phyloP scores from a whole-genome alignment of 2,113 vertebrate genomes.

The Spheniscus mendiculus region DNA sequence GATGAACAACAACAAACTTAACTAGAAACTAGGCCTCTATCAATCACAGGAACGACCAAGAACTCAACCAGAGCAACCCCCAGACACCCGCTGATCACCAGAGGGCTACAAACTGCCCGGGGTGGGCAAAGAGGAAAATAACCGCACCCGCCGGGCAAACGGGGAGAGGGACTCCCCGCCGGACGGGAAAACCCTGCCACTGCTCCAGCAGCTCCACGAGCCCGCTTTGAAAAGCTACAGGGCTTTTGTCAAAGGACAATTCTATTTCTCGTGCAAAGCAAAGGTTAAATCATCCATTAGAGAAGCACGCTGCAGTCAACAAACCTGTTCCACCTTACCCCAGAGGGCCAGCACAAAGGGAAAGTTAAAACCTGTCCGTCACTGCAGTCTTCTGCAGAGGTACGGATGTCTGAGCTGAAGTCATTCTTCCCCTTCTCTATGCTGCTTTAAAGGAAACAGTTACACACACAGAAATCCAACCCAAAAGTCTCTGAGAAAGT shows the following conservation, averaged over 20 bases:
- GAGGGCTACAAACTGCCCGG: neutral
- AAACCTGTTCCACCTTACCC: neutral
- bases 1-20: neutral
- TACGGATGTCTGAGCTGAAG: neutral
- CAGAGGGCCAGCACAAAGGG: neutral
- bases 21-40: neutral
- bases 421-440: fast-evolving
- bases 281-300: neutral
- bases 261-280: neutral
- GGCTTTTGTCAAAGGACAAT: neutral
- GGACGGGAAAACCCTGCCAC: neutral
- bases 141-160: too few relatives aligned
- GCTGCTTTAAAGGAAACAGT: neutral
- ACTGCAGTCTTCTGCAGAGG: neutral
- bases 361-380: neutral
- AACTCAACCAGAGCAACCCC: neutral
- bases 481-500: neutral
- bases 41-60: neutral
- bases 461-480: neutral
- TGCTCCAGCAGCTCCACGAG: neutral
- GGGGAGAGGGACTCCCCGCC: neutral
- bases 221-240: neutral
- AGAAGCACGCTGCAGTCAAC: neutral
- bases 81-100: neutral
- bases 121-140: too few relatives aligned